These are phyloP conservation scores for Salvelinus alpinus DNA, from an alignment of 2,113 vertebrate genomes.

Conservation along the genomic window DNA sequence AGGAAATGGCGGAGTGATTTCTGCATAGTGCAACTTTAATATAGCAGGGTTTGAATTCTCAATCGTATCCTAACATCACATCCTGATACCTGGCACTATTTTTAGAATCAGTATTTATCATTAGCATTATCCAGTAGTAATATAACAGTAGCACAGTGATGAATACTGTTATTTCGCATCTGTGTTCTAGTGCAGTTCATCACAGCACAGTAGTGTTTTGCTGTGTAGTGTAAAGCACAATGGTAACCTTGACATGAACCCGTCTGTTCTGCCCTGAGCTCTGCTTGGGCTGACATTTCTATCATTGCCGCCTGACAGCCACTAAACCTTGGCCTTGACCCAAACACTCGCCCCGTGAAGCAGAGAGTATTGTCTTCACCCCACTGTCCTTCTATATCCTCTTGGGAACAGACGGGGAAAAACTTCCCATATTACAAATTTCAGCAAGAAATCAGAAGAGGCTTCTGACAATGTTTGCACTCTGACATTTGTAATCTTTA, in stretches of 20 bases:
- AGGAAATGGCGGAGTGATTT: too few relatives aligned
- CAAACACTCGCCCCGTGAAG: not conserved
- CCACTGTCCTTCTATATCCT: conserved; percentile 4
- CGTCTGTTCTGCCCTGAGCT: conserved; percentile 34
- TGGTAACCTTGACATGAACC: conserved; percentile 60
- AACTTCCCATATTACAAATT: not conserved
- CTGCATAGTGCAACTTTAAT: too few relatives aligned
- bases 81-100: not conserved
- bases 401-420: not conserved
- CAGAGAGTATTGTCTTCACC: not conserved
- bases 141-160: not conserved
- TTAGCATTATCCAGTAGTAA: not conserved
- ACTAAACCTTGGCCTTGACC: conserved; percentile 16
- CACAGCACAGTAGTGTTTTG: not conserved
- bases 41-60: not conserved
- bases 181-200: not conserved
- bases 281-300: conserved; percentile 47
- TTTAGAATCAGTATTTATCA: not conserved
- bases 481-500: conserved; percentile 24
- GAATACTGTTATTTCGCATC: not conserved
- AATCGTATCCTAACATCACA: not conserved
- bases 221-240: conserved; percentile 3
- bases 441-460: not conserved
- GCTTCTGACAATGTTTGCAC: not conserved
- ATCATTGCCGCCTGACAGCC: conserved; percentile 39